A percentile compares a stretch with the other conserved stretches of the same genome.
Conservation (phyloP, 2,888 invertebrate genomes). For the Caradrina clavipalpis region DNA sequence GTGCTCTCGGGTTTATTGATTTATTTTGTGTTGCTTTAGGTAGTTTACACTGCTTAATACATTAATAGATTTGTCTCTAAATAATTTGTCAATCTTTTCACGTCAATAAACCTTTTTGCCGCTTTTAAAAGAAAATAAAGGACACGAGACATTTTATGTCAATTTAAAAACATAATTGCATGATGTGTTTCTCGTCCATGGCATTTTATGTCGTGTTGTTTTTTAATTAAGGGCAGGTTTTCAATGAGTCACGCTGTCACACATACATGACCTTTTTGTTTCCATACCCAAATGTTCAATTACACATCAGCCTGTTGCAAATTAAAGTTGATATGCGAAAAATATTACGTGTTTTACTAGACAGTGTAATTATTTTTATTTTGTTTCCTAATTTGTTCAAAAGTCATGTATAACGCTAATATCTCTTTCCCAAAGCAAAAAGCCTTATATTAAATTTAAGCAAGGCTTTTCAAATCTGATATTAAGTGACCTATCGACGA, state of each 20-base stretch:
- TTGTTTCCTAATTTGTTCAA: neutral
- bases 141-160: neutral
- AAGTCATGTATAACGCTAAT: neutral
- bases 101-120: neutral
- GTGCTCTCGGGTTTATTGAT: neutral
- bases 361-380: neutral
- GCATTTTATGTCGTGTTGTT: constrained; percentile 33
- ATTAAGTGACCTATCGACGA: neutral
- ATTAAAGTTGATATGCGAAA: neutral
- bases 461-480: neutral
- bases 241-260: constrained; percentile 28
- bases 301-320: constrained; percentile 12
- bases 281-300: constrained; percentile 5
- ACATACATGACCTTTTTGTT: constrained; percentile 22
- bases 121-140: neutral
- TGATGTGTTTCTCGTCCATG: constrained; percentile 26
- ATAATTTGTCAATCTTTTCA: neutral
- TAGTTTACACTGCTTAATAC: neutral
- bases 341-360: neutral
- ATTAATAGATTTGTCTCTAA: neutral
- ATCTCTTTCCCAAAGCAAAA: neutral
- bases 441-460: neutral
- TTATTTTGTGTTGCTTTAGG: neutral
- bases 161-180: constrained; percentile 24
- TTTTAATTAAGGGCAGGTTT: constrained; percentile 25